Percentiles rank a stretch among this genome's conserved stretches.
Evolutionary conservation across 2,888 invertebrate species (phyloP).

Genomic region (Scaeva pyrastri): DNA sequence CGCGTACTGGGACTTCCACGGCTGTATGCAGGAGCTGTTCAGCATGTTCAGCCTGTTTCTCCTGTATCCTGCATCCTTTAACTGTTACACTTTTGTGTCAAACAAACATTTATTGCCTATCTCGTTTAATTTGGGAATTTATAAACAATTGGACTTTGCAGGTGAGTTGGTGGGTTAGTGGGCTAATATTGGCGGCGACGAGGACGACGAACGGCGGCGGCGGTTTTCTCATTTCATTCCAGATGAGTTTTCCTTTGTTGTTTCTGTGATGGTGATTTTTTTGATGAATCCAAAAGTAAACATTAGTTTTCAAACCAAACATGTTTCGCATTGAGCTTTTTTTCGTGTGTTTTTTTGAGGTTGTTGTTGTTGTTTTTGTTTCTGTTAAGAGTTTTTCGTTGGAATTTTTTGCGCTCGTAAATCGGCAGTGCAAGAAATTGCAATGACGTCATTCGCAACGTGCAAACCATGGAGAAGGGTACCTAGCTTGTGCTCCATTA

Average conservation of each 20-base stretch:
- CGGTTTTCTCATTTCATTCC: conserved; percentile 35
- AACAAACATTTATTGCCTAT: conserved; percentile 69
- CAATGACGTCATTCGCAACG: conserved; percentile 72
- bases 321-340: conserved; percentile 55
- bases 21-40: conserved; percentile 55
- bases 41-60: conserved; percentile 20
- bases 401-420: conserved; percentile 24
- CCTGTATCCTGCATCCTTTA: conserved; percentile 15
- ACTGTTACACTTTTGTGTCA: conserved; percentile 64
- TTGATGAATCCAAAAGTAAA: conserved; percentile 56
- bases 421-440: conserved; percentile 57
- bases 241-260: conserved; percentile 21
- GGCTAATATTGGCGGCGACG: neutral
- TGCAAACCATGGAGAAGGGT: conserved; percentile 30
- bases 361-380: neutral
- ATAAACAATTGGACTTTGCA: conserved; percentile 58
- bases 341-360: neutral
- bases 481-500: conserved; percentile 72
- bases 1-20: conserved; percentile 52
- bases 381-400: conserved; percentile 27
- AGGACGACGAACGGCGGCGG: conserved; percentile 6
- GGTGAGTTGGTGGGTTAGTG: conserved; percentile 18
- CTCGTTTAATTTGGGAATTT: conserved; percentile 63
- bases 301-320: conserved; percentile 63
- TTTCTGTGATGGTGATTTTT: conserved; percentile 31